A percentile compares a stretch with the other conserved stretches of the same genome.
Conservation (phyloP, 2,797 vertebrate species). For the Microcaecilia unicolor region DNA sequence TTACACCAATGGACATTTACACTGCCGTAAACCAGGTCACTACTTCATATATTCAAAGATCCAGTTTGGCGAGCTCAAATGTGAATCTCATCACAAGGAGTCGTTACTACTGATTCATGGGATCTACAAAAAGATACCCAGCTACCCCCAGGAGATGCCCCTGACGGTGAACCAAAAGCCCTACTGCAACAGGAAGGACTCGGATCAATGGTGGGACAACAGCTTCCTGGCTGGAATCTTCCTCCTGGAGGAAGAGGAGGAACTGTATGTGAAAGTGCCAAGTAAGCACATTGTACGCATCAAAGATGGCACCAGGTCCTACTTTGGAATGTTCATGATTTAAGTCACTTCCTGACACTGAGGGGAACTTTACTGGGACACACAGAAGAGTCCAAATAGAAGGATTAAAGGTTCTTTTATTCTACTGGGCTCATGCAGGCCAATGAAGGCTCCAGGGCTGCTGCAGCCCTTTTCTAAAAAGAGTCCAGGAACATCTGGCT, state of each 20-base stretch:
- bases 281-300: constrained; percentile 4
- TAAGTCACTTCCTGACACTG: no score
- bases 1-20: constrained; percentile 31
- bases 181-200: neutral
- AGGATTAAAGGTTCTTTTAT: neutral
- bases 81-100: neutral
- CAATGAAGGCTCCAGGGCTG: no score
- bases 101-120: constrained; percentile 9
- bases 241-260: constrained; percentile 19
- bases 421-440: no score
- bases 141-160: constrained; percentile 15
- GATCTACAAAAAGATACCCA: constrained; percentile 28
- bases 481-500: no score
- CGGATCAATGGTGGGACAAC: constrained; percentile 28
- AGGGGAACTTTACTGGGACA: no score
- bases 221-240: constrained; percentile 39
- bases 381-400: no score
- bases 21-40: constrained; percentile 17
- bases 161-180: constrained; percentile 23
- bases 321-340: constrained; percentile 47
- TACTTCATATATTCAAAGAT: constrained; percentile 50
- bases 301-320: constrained; percentile 21
- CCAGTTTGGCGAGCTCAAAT: constrained; percentile 15
- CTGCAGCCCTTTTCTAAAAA: no score
- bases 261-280: constrained; percentile 27